Evolutionary conservation across 2,888 invertebrate genomes (phyloP).

Genomic region (Dioctria rufipes): DNA sequence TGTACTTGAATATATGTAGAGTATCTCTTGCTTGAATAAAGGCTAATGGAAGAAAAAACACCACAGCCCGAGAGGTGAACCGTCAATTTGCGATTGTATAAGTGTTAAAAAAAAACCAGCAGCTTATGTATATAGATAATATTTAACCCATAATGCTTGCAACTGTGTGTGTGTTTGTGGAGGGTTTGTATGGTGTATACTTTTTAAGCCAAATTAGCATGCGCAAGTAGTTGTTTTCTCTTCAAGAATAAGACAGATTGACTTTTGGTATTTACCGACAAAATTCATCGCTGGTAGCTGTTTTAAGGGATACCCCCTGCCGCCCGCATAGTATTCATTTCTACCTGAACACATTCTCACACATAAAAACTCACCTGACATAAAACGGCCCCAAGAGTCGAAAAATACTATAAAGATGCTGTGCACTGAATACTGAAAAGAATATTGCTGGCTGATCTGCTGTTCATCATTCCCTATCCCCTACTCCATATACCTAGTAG

Average conservation of each 20-base stretch:
- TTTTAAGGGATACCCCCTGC: conserved; percentile 47
- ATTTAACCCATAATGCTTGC: background rate
- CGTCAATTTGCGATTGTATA: conserved; percentile 12
- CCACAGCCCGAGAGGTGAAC: too few species aligned
- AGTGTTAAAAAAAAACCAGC: conserved; percentile 44
- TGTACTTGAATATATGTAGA: conserved; percentile 53
- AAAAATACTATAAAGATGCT: background rate
- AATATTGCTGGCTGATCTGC: background rate
- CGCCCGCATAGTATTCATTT: conserved; percentile 35
- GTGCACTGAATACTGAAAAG: background rate
- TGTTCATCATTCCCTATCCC: conserved; percentile 33
- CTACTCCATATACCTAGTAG: conserved; percentile 15
- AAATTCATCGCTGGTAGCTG: conserved; percentile 52
- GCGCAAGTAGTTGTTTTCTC: conserved; percentile 51
- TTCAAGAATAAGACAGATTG: conserved; percentile 52
- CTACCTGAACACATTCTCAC: conserved; percentile 33
- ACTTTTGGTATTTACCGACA: conserved; percentile 53
- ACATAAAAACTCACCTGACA: conserved; percentile 42
- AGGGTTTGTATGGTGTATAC: background rate
- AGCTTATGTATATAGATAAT: conserved; percentile 26
- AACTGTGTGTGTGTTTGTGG: conserved; percentile 3
- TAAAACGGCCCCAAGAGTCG: conserved; percentile 13
- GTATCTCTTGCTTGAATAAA: conserved; percentile 33
- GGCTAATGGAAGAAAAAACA: background rate
- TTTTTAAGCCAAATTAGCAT: conserved; percentile 46